Evolutionary conservation across 2,797 vertebrate genomes (phyloP), one percentile per base, ranked within the genome.

Genomic region (Taeniopygia guttata): DNA sequence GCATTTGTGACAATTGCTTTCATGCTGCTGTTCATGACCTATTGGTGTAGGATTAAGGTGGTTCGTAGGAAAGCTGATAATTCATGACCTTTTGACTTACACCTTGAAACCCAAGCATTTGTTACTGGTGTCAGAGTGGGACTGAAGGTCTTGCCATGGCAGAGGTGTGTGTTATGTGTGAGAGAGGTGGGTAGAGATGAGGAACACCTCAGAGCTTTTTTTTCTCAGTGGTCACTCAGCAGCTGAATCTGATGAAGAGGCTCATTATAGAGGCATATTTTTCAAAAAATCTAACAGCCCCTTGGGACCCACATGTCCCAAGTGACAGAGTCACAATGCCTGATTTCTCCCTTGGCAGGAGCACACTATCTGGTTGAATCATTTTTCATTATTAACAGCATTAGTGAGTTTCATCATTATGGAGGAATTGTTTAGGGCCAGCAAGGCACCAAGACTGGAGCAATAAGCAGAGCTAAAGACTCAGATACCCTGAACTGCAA

Each of bases 151-250:
- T 60, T 64, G 21, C 25, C 13, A 5, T 27, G 29, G 67, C 9
- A 1, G 52, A 52, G 48, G 30, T 46, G 21, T 7, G n/a, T 64
- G 1, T 45, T 45, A 17, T 11, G 29, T 25, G 18, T 20, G 12
- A 7, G 0, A 23, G 25, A 30, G 20, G 19, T 22, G 38, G 68
- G 25, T 13, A 0, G 0, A 82, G 38, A 27, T 58, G 45, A 74
- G 46, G 16, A 32, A 20, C 20, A 23, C 10, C 29, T 38, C 22
- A 51, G 51, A 16, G 36, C 16, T 19, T 51, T 69, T 54, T 48
- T 59, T 20, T 15, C 43, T 78, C 23, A 17, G 23, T 10, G 7
- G 27, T 80, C 6, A 1, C 68, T 51, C 36, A 59, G n/a, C 36
- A 62, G 54, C 40, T 4, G 4, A 55, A 32, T 42, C 64, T 85